Percentiles rank a stretch among this genome's conserved stretches.
Evolutionary conservation across 2,797 vertebrate species (phyloP).

Genomic region (Galago senegalensis): DNA sequence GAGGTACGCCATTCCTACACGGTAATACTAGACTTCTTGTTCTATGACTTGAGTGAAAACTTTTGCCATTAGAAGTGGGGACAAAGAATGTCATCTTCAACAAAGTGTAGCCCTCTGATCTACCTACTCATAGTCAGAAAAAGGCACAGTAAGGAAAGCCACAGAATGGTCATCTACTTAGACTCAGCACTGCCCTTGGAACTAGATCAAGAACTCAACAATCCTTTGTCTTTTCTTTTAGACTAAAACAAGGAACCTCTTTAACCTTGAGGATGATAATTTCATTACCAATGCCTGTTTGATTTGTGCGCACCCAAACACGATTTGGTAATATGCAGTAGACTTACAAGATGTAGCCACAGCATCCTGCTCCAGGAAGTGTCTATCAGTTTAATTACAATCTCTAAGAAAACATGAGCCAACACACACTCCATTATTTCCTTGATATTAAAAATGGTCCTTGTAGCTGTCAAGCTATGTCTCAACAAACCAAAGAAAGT

Average conservation of each 20-base stretch:
- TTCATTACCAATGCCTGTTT: neutral
- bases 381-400: conserved; percentile 4
- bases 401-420: neutral
- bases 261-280: neutral
- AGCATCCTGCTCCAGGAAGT: conserved; percentile 40
- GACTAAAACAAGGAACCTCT: neutral
- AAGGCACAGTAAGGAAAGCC: neutral
- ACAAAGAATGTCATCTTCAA: neutral
- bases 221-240: neutral
- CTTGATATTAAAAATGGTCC: neutral
- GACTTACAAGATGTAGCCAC: neutral
- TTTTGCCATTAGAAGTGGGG: neutral
- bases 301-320: neutral
- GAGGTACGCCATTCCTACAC: neutral
- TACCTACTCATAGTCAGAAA: neutral
- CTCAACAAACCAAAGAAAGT: conserved; percentile 22
- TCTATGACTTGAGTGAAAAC: neutral
- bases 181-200: neutral
- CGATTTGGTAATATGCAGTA: neutral
- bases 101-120: neutral
- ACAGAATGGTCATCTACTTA: neutral
- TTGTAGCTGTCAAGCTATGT: neutral
- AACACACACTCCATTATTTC: neutral
- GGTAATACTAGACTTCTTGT: neutral
- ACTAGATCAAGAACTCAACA: neutral